These are phyloP conservation scores for Eptesicus fuscus DNA, from an alignment of 2,113 vertebrate species.

Conservation along the genomic window DNA sequence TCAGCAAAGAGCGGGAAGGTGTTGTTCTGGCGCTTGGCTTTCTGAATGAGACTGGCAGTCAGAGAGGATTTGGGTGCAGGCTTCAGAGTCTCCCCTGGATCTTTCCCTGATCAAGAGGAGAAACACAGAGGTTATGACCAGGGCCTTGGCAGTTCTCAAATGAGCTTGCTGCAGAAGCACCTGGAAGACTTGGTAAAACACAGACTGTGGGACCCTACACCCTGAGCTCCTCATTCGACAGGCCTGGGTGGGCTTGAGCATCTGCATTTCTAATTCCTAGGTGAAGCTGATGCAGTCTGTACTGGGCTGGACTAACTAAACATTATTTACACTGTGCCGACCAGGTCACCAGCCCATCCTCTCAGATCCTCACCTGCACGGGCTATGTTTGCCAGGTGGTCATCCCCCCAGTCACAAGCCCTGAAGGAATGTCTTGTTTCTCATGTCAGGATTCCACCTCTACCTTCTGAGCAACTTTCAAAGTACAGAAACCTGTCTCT, in stretches of 20 bases:
- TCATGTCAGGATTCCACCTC: background rate
- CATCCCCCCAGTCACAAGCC: background rate
- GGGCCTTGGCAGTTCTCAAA: background rate
- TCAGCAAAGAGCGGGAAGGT: slow-evolving; percentile 77
- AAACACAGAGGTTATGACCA: background rate
- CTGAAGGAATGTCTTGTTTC: background rate
- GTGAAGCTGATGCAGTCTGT: background rate
- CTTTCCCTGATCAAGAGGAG: slow-evolving; percentile 62
- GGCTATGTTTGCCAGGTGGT: background rate
- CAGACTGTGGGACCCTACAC: background rate
- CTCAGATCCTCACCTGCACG: too few relatives aligned
- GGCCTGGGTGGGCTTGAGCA: background rate
- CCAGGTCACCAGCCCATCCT: background rate
- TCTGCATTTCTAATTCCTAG: background rate
- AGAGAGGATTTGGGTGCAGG: slow-evolving; percentile 49
- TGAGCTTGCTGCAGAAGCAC: background rate
- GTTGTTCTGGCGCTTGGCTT: slow-evolving; percentile 77
- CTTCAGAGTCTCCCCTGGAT: slow-evolving; percentile 53
- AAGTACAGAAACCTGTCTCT: background rate
- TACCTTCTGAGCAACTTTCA: background rate
- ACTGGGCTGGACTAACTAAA: background rate
- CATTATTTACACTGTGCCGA: background rate
- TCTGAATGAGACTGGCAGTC: slow-evolving; percentile 70
- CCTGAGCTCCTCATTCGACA: background rate
- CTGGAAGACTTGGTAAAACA: background rate